Evolutionary conservation across 1,140 invertebrate species (phyloP).

Genomic region (Drosophila varians): DNA sequence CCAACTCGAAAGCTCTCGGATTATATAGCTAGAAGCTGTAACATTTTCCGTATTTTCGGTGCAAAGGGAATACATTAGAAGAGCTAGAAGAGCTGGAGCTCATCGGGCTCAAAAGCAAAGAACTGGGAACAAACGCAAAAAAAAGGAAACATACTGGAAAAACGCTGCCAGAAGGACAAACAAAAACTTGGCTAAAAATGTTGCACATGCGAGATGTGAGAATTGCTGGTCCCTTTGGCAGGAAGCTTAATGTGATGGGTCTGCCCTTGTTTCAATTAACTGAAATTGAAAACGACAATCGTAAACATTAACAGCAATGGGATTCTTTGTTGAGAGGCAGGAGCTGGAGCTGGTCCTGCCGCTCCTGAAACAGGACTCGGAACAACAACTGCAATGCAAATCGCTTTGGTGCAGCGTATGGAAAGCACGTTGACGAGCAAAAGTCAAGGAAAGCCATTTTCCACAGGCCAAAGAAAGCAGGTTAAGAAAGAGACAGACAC

Average conservation of each 20-base stretch:
- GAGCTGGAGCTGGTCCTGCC: not conserved
- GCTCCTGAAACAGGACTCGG: slow-evolving; percentile 1
- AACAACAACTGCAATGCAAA: slow-evolving; percentile 66
- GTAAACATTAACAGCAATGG: slow-evolving; percentile 71
- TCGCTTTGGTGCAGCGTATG: slow-evolving; percentile 51
- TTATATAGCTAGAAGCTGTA: slow-evolving; percentile 10
- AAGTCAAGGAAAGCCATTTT: slow-evolving; percentile 69
- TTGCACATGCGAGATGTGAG: slow-evolving; percentile 5
- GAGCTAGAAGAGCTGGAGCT: not conserved
- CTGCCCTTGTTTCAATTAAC: slow-evolving; percentile 70
- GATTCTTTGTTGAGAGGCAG: slow-evolving; percentile 16
- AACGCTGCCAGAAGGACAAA: not conserved
- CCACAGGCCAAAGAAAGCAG: slow-evolving; percentile 55
- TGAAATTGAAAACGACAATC: slow-evolving; percentile 76
- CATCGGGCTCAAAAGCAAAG: slow-evolving; percentile 22
- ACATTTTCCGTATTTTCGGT: slow-evolving; percentile 26
- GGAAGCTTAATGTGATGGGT: slow-evolving; percentile 25
- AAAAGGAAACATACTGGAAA: slow-evolving; percentile 20
- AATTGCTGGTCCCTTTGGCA: slow-evolving; percentile 4
- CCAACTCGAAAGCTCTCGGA: not conserved
- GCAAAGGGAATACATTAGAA: slow-evolving; percentile 54
- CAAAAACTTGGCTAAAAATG: slow-evolving; percentile 24
- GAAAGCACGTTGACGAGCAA: slow-evolving; percentile 54
- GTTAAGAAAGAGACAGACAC: slow-evolving; percentile 24
- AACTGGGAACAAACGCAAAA: slow-evolving; percentile 1